phyloP scores from a whole-genome alignment of 2,888 invertebrate genomes.

The Odontomyia ornata region DNA sequence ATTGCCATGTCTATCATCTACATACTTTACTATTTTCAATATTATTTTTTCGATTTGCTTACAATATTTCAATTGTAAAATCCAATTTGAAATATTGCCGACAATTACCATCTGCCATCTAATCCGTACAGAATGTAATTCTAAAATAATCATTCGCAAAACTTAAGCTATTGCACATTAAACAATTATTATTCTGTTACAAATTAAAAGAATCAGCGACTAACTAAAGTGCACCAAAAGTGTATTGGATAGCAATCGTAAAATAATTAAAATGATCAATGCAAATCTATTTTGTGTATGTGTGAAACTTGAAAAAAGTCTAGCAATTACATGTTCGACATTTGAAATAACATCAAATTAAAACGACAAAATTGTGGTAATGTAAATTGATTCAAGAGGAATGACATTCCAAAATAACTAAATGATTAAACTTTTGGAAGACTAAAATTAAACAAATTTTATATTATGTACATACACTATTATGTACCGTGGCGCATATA shows the following conservation, averaged over 20 bases:
- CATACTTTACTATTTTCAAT: too few relatives aligned
- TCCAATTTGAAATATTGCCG: background rate
- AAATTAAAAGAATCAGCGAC: constrained; percentile 35
- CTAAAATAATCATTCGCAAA: constrained; percentile 34
- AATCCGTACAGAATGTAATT: constrained; percentile 11
- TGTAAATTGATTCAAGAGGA: constrained; percentile 22
- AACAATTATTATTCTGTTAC: constrained; percentile 18
- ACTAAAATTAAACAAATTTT: constrained; percentile 26
- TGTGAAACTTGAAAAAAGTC: background rate
- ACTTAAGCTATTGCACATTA: constrained; percentile 43
- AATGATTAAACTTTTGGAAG: constrained; percentile 16
- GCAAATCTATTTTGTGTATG: background rate
- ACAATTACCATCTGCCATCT: background rate
- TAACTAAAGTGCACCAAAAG: constrained; percentile 27
- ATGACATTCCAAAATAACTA: constrained; percentile 39
- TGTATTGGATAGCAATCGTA: background rate
- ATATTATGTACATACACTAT: constrained; percentile 31
- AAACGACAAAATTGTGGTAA: constrained; percentile 26
- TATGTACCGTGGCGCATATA: constrained; percentile 35
- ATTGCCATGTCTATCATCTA: background rate
- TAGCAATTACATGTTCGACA: too few relatives aligned
- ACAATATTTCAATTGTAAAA: too few relatives aligned
- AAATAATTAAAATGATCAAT: background rate
- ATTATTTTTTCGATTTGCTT: background rate
- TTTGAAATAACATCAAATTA: constrained; percentile 6